phyloP scores from a whole-genome alignment of 2,113 vertebrate species.

The Suncus etruscus region DNA sequence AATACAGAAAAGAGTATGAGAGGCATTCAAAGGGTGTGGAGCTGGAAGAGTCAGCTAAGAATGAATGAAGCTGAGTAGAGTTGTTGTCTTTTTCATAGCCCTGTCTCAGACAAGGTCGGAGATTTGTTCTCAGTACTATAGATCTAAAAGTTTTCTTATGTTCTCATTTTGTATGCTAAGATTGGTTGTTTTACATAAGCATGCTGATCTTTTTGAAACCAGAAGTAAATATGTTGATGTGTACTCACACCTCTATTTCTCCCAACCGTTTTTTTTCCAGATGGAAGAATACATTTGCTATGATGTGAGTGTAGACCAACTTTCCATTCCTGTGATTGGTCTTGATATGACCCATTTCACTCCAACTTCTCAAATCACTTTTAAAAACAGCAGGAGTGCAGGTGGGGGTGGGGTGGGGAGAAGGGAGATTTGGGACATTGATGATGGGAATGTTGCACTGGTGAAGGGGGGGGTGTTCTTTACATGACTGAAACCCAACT shows the following conservation, averaged over 20 bases:
- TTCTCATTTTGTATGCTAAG: slow-evolving; percentile 2
- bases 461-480: too few species aligned
- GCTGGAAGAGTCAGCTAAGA: too few species aligned
- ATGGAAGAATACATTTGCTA: not conserved
- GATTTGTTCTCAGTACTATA: not conserved
- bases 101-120: not conserved
- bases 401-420: too few species aligned
- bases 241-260: not conserved
- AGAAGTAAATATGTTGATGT: slow-evolving; percentile 4
- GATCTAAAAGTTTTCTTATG: slow-evolving; percentile 8
- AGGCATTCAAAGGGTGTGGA: not conserved
- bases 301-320: not conserved
- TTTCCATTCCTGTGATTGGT: slow-evolving; percentile 31
- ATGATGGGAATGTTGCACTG: too few species aligned
- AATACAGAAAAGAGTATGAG: not conserved
- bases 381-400: not conserved
- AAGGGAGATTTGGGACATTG: too few species aligned
- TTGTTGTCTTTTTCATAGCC: not conserved
- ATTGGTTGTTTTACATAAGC: not conserved
- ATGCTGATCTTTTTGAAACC: slow-evolving; percentile 39
- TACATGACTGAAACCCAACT: too few species aligned
- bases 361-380: slow-evolving; percentile 63
- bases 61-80: not conserved
- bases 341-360: slow-evolving; percentile 50
- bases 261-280: not conserved